Base-by-base conservation (phyloP, 1,140 invertebrate species). In the Eueides isabella region DNA sequence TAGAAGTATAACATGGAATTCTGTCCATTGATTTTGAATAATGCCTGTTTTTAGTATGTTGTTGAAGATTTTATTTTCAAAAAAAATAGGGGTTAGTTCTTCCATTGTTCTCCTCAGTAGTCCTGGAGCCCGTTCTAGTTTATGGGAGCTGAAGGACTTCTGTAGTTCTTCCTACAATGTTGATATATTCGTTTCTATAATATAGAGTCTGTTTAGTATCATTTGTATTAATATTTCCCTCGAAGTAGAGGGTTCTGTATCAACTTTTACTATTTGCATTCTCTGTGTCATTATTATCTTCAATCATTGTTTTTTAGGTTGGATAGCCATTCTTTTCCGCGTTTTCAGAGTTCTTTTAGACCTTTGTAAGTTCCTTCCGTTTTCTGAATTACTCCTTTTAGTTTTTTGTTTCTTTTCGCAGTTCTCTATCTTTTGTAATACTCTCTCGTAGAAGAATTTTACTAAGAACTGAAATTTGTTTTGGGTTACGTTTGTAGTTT, bases 101-200 rank as follows among this genome's bases (percentile, higher is more conserved):
- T 71, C 29, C 11, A 81, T 23, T 16, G 72, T 68, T 5, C 70
- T 72, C 67, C 26, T 72, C 3, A 81, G 26, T 0, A 74, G 30
- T 66, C 79, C 77, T 73, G 31, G 71, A 61, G 2, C 79, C 79
- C 19, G 79, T 64, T 7, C 31, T 7, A 31, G 31, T 31, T 31
- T 31, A 5, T 31, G 31, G 7, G 31, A 31, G 3, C 31, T 31
- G 31, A 66, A 35, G 7, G 64, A 30, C 26, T 66, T 66, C 23
- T 66, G 1, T 5, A 38, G 14, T 66, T 66, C 64, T 19, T 14
- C 12, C 1, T 1, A 2, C 14, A 66, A 31, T 5, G 35, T 35
- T 7, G 12, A 6, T 19, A 19, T 1, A 4, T 38, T 66, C 31
- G 2, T 35, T 1, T 26, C 19, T 1, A 23, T 19, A 31, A 2